Evolutionary conservation across 2,888 invertebrate genomes (phyloP), one percentile per base, ranked within the genome.

Genomic region (Meghimatium bilineatum): DNA sequence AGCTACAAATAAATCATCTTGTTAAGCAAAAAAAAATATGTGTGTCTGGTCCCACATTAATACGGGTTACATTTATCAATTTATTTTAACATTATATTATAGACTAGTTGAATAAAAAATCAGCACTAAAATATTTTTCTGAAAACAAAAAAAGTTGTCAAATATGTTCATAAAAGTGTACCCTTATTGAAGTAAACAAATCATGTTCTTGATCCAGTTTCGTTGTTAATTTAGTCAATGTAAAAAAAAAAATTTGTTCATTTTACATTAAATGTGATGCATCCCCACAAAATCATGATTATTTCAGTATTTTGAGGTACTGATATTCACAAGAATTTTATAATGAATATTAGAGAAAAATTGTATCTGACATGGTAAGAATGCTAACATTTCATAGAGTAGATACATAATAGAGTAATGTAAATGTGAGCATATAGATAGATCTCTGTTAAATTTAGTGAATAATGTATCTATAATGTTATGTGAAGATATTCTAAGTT

Each of bases 161-260:
- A 56, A 56, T 23, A 8, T 56, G 56, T 56, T 12, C 6, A 3
- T 38, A 26, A 38, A 71, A 12, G 10, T 36, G 56, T 56, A 23
- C 56, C 6, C 5, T 1, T 23, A 69, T 12, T 26, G 26, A 71
- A 10, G 36, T 36, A 36, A 71, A 38, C 71, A 71, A 71, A 26
- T 26, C 38, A 34, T 71, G 71, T 36, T n/a, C 10, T 71, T 36
- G 36, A 38, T 38, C 38, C 44, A 1, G 26, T 49, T 74, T 74
- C 72, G 72, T 74, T 74, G 72, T 74, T 74, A 26, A 49, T 44
- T 12, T 49, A 74, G 29, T 29, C 29, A 44, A 74, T 44, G 72
- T 74, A 20, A 74, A n/a, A 74, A 49, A 49, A 12, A 74, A 49
- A 49, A 74, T 74, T 49, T 74, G 49, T 74, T 29, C 72, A 74